Evolutionary conservation across 2,888 invertebrate genomes (phyloP).

Genomic region (Hydraecia micacea): DNA sequence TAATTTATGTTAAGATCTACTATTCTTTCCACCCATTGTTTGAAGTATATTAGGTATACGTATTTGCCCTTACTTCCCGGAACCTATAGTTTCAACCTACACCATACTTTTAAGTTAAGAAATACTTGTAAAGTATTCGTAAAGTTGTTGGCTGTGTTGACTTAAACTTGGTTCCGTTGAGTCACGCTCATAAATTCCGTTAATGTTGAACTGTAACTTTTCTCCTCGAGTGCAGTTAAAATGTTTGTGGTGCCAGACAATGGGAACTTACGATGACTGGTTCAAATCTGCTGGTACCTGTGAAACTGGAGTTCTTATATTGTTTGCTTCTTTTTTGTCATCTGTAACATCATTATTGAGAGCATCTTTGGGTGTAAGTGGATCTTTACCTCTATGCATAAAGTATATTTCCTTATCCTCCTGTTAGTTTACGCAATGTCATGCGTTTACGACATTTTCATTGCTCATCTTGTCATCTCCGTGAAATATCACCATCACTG

Average conservation of each 20-base stretch:
- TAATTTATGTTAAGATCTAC: too few species aligned
- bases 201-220: slow-evolving; percentile 55
- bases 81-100: slow-evolving; percentile 9
- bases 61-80: neutral
- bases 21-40: neutral
- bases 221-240: slow-evolving; percentile 57
- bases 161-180: slow-evolving; percentile 51
- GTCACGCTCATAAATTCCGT: slow-evolving; percentile 56
- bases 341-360: neutral
- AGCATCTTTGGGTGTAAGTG: too few species aligned
- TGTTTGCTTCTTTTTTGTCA: slow-evolving; percentile 16
- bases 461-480: neutral
- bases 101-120: slow-evolving; percentile 27
- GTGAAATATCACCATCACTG: neutral
- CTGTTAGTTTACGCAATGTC: neutral
- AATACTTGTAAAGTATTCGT: slow-evolving; percentile 53
- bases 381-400: neutral
- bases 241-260: slow-evolving; percentile 48
- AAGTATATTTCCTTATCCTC: neutral
- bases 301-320: neutral
- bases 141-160: slow-evolving; percentile 37
- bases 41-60: neutral
- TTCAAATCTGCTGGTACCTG: slow-evolving; percentile 19
- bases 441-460: neutral
- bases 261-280: slow-evolving; percentile 45